Evolutionary conservation across 2,113 vertebrate genomes (phyloP).

Genomic region (Lanius collurio): DNA sequence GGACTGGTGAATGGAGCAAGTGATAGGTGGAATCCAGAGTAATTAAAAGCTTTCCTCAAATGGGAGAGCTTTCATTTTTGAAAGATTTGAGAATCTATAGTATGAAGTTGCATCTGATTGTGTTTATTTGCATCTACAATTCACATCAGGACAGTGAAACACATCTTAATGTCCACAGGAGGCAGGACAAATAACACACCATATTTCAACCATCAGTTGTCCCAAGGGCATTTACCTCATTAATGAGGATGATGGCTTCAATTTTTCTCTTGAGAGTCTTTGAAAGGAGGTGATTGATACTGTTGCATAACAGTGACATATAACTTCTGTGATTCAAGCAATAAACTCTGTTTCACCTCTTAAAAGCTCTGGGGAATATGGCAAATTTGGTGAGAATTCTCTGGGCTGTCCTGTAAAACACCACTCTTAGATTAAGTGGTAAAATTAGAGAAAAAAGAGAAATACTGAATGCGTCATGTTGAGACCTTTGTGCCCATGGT

Average conservation of each 20-base stretch:
- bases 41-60: neutral
- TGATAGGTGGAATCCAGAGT: neutral
- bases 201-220: neutral
- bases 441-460: neutral
- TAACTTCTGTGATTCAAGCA: neutral
- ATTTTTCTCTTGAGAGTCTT: conserved; percentile 44
- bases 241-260: conserved; percentile 25
- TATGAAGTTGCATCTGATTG: neutral
- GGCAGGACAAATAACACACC: neutral
- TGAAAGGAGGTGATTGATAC: neutral
- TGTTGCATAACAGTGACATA: neutral
- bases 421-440: neutral
- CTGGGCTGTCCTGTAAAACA: neutral
- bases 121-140: neutral
- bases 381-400: neutral
- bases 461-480: rapidly evolving
- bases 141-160: neutral
- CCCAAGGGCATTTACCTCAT: conserved; percentile 5
- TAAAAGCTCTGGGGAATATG: neutral
- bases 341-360: conserved; percentile 7
- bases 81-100: neutral
- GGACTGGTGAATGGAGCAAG: neutral
- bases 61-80: neutral
- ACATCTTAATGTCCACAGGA: neutral
- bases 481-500: rapidly evolving